Evolutionary conservation across 2,888 invertebrate genomes (phyloP), one percentile per base, ranked within the genome.

Genomic region (Cheilosia impressa): DNA sequence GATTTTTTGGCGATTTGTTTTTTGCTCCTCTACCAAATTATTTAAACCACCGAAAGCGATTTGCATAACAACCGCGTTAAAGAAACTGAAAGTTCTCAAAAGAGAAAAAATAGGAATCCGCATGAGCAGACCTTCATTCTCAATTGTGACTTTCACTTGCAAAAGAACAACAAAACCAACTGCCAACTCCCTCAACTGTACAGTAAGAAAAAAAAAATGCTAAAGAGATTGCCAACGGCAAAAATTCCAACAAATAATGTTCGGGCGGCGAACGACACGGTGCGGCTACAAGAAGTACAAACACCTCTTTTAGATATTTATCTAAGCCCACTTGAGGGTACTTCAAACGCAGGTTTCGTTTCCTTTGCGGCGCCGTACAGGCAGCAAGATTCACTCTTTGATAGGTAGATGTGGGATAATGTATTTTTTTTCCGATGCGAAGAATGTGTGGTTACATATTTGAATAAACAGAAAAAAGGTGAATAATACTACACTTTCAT

Each of bases 91-190:
- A 84, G 84, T 79, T n/a, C 0, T 75, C 57, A 50, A 31, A 77
- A 27, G 9, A 31, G 19, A 27, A 45, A 47, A 66, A 47, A 24
- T 50, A 68, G 10, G 53, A 60, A 72, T 66, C 31, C 47, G 31
- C 27, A 27, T 27, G 6, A 6, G 27, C 31, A 68, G 72, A 78
- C 72, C 77, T 82, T 66, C 77, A 71, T 62, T 77, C 65, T 69
- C 58, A 71, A 58, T n/a, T n/a, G 31, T 65, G 72, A 85, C 85
- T 85, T 85, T 85, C 85, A 85, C 85, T 85, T 77, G 76, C 60
- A 62, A 78, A 78, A 78, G 73, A 76, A 76, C 31, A 68, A 62
- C 34, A 47, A 50, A 69, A 55, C 55, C 63, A 13, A 63, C 83
- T 73, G 55, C 50, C 63, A 13, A 73, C 83, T 73, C 83, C 79